phyloP scores from a whole-genome alignment of 2,113 vertebrate species.

The Tachuris rubrigastra region DNA sequence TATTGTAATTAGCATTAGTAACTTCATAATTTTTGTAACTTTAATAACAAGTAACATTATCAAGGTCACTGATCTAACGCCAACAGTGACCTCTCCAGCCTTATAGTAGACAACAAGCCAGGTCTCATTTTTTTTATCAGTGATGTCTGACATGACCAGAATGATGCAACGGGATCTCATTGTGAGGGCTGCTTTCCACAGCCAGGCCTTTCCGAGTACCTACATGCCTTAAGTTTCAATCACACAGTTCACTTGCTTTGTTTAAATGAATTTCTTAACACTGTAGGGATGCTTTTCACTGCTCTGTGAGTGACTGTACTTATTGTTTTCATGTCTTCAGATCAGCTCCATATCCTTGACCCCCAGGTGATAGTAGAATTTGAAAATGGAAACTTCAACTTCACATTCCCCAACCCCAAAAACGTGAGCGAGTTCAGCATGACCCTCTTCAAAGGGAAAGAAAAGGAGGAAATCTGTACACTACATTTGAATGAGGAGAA shows the following conservation, averaged over 20 bases:
- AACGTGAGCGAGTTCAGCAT: constrained; percentile 69
- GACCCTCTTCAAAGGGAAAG: constrained; percentile 61
- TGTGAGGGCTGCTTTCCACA: neutral
- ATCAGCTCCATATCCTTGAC: constrained; percentile 7
- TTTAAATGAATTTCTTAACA: neutral
- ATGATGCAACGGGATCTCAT: neutral
- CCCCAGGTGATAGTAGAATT: constrained; percentile 43
- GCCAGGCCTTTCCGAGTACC: neutral
- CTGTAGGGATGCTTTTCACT: neutral
- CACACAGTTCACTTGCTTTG: neutral
- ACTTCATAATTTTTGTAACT: neutral
- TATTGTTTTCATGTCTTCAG: constrained; percentile 52
- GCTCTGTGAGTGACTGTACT: neutral
- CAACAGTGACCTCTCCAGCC: neutral
- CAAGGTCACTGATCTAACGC: neutral
- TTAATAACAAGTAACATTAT: neutral
- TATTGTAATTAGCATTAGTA: neutral
- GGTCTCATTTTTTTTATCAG: neutral
- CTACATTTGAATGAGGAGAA: constrained; percentile 13
- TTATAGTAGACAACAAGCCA: neutral
- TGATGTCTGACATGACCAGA: neutral
- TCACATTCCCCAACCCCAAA: constrained; percentile 64
- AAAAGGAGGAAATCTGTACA: constrained; percentile 57
- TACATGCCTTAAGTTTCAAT: neutral
- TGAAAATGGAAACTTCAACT: constrained; percentile 59